phyloP scores from a whole-genome alignment of 1,140 invertebrate genomes.

The Choristoneura fumiferana region DNA sequence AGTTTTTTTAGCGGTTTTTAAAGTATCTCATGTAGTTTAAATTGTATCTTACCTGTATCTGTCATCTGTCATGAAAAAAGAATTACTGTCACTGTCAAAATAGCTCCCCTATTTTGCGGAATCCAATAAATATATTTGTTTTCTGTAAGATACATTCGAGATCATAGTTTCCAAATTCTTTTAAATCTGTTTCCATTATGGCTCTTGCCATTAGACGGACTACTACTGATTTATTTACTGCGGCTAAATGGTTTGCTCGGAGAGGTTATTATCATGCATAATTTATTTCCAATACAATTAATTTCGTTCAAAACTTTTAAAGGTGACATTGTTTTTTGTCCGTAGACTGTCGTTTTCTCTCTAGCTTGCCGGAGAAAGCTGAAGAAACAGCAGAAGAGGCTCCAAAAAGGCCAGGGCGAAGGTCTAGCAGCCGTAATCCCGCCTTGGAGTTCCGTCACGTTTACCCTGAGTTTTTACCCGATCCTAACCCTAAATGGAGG shows the following conservation, averaged over 20 bases:
- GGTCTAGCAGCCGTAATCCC: slow-evolving; percentile 37
- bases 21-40: no score
- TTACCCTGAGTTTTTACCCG: slow-evolving; percentile 97
- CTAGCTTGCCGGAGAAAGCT: slow-evolving; percentile 51
- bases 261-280: slow-evolving; percentile 49
- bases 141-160: no score
- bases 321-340: slow-evolving; percentile 20
- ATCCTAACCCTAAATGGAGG: slow-evolving; percentile 87
- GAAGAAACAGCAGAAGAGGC: slow-evolving; percentile 31
- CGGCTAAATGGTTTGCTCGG: slow-evolving; percentile 54
- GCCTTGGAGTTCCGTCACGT: slow-evolving; percentile 83
- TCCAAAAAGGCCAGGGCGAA: slow-evolving; percentile 31
- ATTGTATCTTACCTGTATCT: no score
- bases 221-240: slow-evolving; percentile 38
- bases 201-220: slow-evolving; percentile 47
- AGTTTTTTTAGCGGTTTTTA: no score
- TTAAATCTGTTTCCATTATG: slow-evolving; percentile 34
- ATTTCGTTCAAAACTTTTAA: slow-evolving; percentile 12
- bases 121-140: no score
- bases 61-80: no score
- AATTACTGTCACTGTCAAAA: no score
- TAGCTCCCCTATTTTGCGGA: no score
- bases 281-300: not conserved
- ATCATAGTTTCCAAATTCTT: not conserved
- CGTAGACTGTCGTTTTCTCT: slow-evolving; percentile 51